These are phyloP conservation scores for Drosophila pruinosa DNA, from an alignment of 1,140 invertebrate genomes.

Conservation along the genomic window DNA sequence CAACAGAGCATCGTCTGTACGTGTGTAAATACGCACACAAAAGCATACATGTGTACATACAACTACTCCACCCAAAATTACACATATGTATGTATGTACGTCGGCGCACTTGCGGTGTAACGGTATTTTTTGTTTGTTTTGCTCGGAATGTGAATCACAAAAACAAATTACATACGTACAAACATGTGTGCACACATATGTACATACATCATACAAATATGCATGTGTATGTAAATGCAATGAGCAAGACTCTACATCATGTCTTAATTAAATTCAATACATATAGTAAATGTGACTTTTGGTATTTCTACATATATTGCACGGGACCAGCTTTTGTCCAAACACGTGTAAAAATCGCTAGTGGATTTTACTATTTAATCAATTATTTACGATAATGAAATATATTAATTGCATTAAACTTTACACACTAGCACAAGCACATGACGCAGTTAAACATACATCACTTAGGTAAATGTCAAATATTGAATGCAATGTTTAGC, in stretches of 20 bases:
- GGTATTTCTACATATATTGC: too few species aligned
- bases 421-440: background rate
- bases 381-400: background rate
- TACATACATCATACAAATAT: background rate
- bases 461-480: background rate
- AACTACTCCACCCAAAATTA: conserved; percentile 37
- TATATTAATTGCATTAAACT: background rate
- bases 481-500: background rate
- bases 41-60: background rate
- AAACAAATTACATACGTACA: conserved; percentile 6
- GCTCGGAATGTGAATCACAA: conserved; percentile 21
- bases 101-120: conserved; percentile 25
- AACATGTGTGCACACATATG: background rate
- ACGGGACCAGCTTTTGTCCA: too few species aligned
- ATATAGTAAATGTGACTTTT: background rate
- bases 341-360: background rate
- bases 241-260: background rate
- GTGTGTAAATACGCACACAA: background rate
- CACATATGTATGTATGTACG: conserved; percentile 1
- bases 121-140: conserved; percentile 58
- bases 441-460: background rate
- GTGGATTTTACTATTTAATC: conserved; percentile 13
- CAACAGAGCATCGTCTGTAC: conserved; percentile 14
- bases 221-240: background rate
- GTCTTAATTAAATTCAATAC: background rate